phyloP scores from a whole-genome alignment of 2,113 vertebrate species.

The Sisor rabdophorus region DNA sequence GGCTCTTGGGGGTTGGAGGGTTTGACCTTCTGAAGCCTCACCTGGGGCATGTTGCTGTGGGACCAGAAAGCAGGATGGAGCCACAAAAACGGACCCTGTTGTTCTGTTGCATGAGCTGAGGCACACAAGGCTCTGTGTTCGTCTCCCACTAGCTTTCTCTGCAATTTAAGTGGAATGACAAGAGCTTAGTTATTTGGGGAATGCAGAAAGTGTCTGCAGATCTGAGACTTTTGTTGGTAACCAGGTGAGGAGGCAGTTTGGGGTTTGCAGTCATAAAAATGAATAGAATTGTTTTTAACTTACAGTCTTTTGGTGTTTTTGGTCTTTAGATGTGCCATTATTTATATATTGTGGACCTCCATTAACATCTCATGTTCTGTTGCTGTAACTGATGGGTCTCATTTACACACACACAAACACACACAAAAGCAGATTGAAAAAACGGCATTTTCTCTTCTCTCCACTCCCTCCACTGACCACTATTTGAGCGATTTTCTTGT shows the following conservation, averaged over 20 bases:
- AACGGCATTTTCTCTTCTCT: not conserved
- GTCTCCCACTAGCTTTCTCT: conserved; percentile 56
- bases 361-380: not conserved
- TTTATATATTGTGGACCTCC: not conserved
- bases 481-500: conserved; percentile 7
- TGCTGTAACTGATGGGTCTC: conserved; percentile 6
- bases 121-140: conserved; percentile 55
- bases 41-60: conserved; percentile 29
- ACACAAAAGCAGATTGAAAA: not conserved
- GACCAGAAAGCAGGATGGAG: conserved; percentile 39
- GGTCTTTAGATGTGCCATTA: not conserved
- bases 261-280: conserved; percentile 5
- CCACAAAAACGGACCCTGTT: conserved; percentile 55
- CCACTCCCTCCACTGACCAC: conserved; percentile 4
- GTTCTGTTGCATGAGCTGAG: conserved; percentile 51
- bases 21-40: conserved; percentile 39
- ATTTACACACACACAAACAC: not conserved
- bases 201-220: conserved; percentile 61
- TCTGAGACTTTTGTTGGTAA: conserved; percentile 49
- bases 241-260: not conserved
- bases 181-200: conserved; percentile 64
- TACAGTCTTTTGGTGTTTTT: not conserved
- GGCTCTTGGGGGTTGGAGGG: not conserved
- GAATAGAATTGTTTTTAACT: conserved; percentile 1
- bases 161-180: conserved; percentile 69